Base-by-base conservation (phyloP, 2,888 invertebrate genomes). In the Synanthedon vespiformis region DNA sequence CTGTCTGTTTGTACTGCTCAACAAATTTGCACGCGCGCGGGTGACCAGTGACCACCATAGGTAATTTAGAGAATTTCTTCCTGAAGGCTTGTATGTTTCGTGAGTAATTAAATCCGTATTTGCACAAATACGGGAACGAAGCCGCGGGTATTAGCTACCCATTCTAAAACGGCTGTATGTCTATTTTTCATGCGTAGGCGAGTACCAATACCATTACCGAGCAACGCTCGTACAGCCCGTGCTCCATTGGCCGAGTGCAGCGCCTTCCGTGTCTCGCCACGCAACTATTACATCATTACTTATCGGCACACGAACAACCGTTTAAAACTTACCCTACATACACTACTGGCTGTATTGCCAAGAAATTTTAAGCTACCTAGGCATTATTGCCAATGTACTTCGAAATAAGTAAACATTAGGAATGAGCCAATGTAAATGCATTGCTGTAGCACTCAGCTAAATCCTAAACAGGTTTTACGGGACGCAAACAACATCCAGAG, bases 201-300 rank as follows among this genome's bases (percentile, higher is more conserved):
- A 10, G 34, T 34, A 34, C 27, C 27, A 8, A 34, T 8, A 34
- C 34, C 34, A 10, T 8, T 10, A 10, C 34, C 34, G 34, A 34
- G 8, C 34, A 34, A 34, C 64, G 67, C 70, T 75, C 72, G 53
- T 52, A 48, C 40, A 53, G 53, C 48, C 71, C 66, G 69, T 80
- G 82, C 78, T 83, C 84, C 71, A 81, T 78, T 84, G 81, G 77
- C 79, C 84, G 79, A 84, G 71, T 83, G 78, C 68, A 72, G 62
- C 67, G 74, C 72, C 83, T 85, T 85, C 85, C 85, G 83, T 70
- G 74, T 84, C 72, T 70, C 62, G 72, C 73, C 77, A 81, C 77
- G 79, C 77, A 77, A 80, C 64, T 49, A 64, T 83, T 83, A 70
- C 78, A 70, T 78, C 78, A 83, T 66, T 44, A 14, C 34, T 34